Base-by-base conservation (phyloP, 2,888 invertebrate genomes). In the Eurytoma adleriae region DNA sequence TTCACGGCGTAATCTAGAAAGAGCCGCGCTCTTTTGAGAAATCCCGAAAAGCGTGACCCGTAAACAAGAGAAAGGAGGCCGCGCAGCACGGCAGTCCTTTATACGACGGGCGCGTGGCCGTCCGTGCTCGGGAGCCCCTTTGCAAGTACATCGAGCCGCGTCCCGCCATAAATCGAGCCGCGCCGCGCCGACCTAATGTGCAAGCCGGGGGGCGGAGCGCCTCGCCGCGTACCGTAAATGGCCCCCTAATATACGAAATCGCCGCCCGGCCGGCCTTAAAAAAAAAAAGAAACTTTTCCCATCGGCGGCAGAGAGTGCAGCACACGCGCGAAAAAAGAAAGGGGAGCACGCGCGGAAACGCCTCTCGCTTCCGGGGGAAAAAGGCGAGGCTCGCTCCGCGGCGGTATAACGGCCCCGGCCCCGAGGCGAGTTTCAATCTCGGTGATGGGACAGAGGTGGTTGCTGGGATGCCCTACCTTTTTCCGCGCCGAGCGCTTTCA, bases 401-500 rank as follows among this genome's bases (percentile, higher is more conserved):
- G n/a, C 40, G 27, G 20, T 62, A 73, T 56, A 69, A 68, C 24
- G 40, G 62, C 48, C 62, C 68, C 30, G 48, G 62, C 52, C 68
- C 14, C 69, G 16, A 27, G 69, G 48, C 24, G 64, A 64, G 72
- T 74, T 79, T 79, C 79, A 74, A 79, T 79, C 74, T 79, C 74
- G 64, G 30, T 56, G 24, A 27, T 20, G 64, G 27, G 52, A 12
- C 66, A 50, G 40, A 40, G 40, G 40, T 40, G 40, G 40, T 5
- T 4, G 40, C 5, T 40, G 14, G 61, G n/a, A 24, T 14, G 10
- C n/a, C 18, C 12, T 71, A 30, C 48, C 48, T 64, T 40, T 40
- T 70, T 59, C 50, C 40, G 14, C 40, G 27, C 0, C 24, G 54
- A 30, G 20, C 61, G 20, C 57, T 74, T 79, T 79, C 59, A 70